These are phyloP conservation scores for Danio choprae DNA, from an alignment of 2,797 vertebrate genomes.

Conservation along the genomic window DNA sequence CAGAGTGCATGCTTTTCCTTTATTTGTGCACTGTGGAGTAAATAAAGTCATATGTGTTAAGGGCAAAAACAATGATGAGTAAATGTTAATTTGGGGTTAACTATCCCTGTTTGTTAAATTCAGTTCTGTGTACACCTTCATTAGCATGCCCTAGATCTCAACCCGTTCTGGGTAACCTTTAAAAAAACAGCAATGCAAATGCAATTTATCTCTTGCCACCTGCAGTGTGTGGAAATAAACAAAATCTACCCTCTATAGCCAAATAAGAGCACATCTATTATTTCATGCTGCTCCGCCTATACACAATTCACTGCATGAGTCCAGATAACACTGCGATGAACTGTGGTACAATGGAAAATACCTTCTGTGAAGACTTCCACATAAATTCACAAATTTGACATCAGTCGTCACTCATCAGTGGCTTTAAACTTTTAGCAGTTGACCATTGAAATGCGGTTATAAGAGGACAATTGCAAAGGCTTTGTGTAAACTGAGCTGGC, in stretches of 20 bases:
- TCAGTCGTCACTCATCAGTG: neutral
- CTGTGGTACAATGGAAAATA: slow-evolving; percentile 16
- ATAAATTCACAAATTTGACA: slow-evolving; percentile 9
- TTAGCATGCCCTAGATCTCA: slow-evolving; percentile 18
- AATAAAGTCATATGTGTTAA: neutral
- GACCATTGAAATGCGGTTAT: neutral
- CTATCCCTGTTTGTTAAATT: neutral
- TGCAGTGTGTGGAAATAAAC: slow-evolving; percentile 49
- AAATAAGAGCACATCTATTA: slow-evolving; percentile 35
- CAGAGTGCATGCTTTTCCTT: neutral
- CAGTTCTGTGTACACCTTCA: neutral
- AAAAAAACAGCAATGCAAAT: slow-evolving; percentile 36
- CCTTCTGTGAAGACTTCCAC: neutral
- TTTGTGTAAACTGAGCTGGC: slow-evolving; percentile 14
- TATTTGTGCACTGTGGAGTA: neutral
- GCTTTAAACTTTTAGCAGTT: slow-evolving; percentile 16
- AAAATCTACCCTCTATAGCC: slow-evolving; percentile 32
- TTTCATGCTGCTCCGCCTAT: slow-evolving; percentile 6
- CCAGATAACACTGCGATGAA: neutral
- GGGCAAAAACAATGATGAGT: neutral
- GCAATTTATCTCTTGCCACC: slow-evolving; percentile 38
- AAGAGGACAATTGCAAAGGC: slow-evolving; percentile 2
- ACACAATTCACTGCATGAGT: neutral
- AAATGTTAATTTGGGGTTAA: neutral
- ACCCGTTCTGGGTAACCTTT: neutral